Base-by-base conservation (phyloP, 1,140 invertebrate genomes). In the Ceratoteleas bidentatus region DNA sequence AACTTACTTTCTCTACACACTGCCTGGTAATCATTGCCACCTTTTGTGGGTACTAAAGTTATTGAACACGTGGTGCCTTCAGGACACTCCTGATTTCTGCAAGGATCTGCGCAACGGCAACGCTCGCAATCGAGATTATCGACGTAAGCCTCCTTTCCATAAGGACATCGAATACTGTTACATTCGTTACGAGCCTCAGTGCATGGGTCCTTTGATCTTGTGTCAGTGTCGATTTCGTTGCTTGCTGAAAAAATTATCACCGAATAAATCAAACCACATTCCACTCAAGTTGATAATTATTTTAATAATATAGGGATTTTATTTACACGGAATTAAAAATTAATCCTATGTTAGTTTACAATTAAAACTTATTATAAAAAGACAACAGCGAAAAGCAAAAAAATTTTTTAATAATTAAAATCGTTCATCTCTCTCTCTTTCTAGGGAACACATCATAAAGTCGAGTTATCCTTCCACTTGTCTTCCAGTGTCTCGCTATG, bases 21-120 rank as follows among this genome's bases (percentile, higher is more conserved):
- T 6, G 93, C 92, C 74, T 86, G 87, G 80, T 92, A 94, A 40
- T 92, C 88, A 0, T 90, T 86, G 15, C 89, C 90, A 32, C 88
- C 84, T 54, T 82, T 92, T 81, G 88, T 93, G 83, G 47, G 88
- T 84, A 91, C 93, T 68, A 86, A 91, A 73, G 68, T 94, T 92
- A 96, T 93, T 3, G 93, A 92, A 85, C 96, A 97, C 64, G 92
- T 92, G 14, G 93, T 93, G n/a, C 91, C 93, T 16, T 93, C 90
- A 0, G 93, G 92, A 85, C 96, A 97, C 3, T 86, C 56, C 60
- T 93, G 92, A 11, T 90, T 88, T 11, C 91, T 90, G 85, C 97
- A 98, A 0, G 96, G 97, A 88, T 97, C 92, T 56, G 92, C 90
- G 86, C 97, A 98, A 8, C 93, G 90, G 86, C 97, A 98, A n/a